A percentile compares a stretch with the other conserved stretches of the same genome.
These are phyloP conservation scores for Philantomba maxwellii DNA, from an alignment of 2,113 vertebrate species.

Conservation along the genomic window DNA sequence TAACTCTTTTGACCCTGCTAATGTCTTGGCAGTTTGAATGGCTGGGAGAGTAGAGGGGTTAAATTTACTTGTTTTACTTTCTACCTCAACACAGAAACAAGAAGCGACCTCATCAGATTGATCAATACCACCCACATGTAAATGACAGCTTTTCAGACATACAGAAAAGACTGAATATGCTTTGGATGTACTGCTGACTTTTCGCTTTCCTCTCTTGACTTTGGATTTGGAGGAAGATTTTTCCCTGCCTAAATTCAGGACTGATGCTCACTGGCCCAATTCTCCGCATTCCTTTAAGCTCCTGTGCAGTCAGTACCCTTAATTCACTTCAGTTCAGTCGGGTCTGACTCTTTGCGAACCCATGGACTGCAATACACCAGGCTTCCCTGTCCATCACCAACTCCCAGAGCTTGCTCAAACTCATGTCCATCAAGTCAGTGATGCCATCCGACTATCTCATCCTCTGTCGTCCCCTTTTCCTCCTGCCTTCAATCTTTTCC, in stretches of 20 bases:
- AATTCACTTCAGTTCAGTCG: not conserved
- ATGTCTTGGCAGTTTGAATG: not conserved
- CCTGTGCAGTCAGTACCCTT: too few species aligned
- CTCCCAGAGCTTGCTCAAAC: not conserved
- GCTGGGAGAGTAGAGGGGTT: not conserved
- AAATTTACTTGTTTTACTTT: not conserved
- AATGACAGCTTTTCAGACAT: not conserved
- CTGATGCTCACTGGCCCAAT: not conserved
- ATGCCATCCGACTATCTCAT: not conserved
- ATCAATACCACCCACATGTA: not conserved
- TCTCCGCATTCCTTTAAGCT: not conserved
- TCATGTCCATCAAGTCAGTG: not conserved
- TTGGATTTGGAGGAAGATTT: not conserved
- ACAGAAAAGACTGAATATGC: not conserved
- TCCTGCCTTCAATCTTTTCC: not conserved
- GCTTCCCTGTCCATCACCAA: not conserved
- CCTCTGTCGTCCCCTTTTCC: not conserved
- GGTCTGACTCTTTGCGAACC: fast-evolving
- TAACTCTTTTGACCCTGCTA: not conserved
- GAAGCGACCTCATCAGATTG: not conserved
- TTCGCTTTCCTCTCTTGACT: not conserved
- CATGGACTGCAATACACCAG: not conserved
- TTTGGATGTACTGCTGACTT: not conserved
- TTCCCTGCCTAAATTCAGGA: not conserved
- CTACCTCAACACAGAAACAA: not conserved